Evolutionary conservation across 1,140 invertebrate genomes (phyloP), one percentile per base, ranked within the genome.

Genomic region (Batillaria attramentaria): DNA sequence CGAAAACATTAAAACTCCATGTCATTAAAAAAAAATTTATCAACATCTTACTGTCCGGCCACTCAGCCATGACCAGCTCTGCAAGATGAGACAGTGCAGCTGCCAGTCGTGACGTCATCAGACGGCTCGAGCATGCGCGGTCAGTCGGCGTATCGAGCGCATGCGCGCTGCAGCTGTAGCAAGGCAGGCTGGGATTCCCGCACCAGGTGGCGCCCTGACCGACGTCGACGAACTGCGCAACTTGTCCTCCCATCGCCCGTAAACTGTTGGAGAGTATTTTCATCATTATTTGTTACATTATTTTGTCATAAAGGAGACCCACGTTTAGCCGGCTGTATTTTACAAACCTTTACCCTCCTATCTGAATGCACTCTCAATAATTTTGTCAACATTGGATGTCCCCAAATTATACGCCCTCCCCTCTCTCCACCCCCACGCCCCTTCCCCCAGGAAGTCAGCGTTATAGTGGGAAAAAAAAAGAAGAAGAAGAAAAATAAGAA

Each of bases 21-120:
- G n/a, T n/a, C n/a, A n/a, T n/a, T n/a, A n/a, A 50, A 50, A 50
- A 10, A 50, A 50, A 50, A 50, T 24, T 50, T 8, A 13, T 50
- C 24, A 13, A 10, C 10, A 6, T 41, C 81, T 20, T 54, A 79
- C 81, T 70, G 60, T 82, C 57, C 18, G 78, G 24, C 81, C 81
- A 82, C 65, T 79, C 78, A 18, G 50, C 42, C 10, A 20, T 31
- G 28, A 77, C 78, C 20, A 79, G 57, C 31, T 82, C 73, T 28
- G 78, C 78, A 18, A 82, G 35, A 65, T 65, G 41, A 18, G 78
- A 77, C 8, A 77, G 8, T n/a, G 60, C 70, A 20, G 74, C 24
- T 10, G 81, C 81, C 43, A 79, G 42, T 50, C 33, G 46, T 77
- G 81, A 43, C 24, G 78, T 77, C 41, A 82, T 75, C 41, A 79